Conservation (phyloP, 2,113 vertebrate species). For the Kryptolebias marmoratus region DNA sequence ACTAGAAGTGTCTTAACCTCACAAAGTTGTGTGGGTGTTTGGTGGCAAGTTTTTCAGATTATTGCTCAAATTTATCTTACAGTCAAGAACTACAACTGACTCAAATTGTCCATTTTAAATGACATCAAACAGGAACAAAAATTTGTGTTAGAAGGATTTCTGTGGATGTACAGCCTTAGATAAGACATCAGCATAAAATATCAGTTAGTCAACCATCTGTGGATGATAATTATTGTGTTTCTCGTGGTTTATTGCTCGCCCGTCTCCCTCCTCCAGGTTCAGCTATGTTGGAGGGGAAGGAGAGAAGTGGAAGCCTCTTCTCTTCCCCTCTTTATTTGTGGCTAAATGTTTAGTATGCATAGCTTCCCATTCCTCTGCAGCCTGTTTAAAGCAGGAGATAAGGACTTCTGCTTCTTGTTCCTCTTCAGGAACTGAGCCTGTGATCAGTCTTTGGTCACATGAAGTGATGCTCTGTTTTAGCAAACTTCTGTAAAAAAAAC, state of each 20-base stretch:
- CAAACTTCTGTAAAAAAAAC: neutral
- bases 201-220: neutral
- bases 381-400: constrained; percentile 62
- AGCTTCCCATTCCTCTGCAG: constrained; percentile 41
- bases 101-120: neutral
- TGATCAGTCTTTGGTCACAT: constrained; percentile 54
- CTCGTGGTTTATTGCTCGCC: neutral
- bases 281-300: constrained; percentile 19
- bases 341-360: constrained; percentile 48
- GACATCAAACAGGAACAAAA: neutral
- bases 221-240: neutral
- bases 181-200: neutral
- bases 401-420: constrained; percentile 44
- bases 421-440: constrained; percentile 33
- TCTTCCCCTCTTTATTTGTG: constrained; percentile 48
- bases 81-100: neutral
- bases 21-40: neutral
- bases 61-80: neutral
- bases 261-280: neutral
- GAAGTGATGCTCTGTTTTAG: constrained; percentile 14
- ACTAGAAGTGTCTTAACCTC: no score
- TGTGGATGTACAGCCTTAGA: neutral
- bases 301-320: constrained; percentile 23
- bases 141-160: neutral
- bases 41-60: neutral